Conservation (phyloP, 2,888 invertebrate species). For the Cybosia mesomella region DNA sequence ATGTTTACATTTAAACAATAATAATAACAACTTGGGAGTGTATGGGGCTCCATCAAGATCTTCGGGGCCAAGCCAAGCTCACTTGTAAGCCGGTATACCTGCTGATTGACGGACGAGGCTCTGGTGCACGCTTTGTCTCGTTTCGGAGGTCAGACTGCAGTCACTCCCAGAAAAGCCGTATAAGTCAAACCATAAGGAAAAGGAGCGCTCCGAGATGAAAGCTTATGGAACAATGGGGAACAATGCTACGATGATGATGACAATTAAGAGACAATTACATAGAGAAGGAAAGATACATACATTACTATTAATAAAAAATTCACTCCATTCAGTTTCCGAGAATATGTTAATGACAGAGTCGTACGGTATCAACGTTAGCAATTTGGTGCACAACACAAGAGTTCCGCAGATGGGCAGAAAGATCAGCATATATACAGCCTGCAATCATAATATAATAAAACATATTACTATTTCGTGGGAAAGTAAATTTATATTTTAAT, state of each 20-base stretch:
- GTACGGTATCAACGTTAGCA: constrained; percentile 90
- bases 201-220: too few relatives aligned
- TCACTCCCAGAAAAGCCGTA: too few relatives aligned
- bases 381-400: constrained; percentile 90
- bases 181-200: neutral
- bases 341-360: constrained; percentile 90
- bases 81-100: neutral
- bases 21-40: too few relatives aligned
- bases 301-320: constrained; percentile 94
- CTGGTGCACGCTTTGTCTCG: neutral
- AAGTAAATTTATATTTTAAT: constrained; percentile 27
- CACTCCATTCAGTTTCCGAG: constrained; percentile 93
- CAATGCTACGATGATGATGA: too few relatives aligned
- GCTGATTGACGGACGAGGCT: neutral
- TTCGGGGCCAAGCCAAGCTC: too few relatives aligned
- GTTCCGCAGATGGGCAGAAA: constrained; percentile 92
- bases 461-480: constrained; percentile 33
- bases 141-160: too few relatives aligned
- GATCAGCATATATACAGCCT: constrained; percentile 91
- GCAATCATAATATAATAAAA: constrained; percentile 55
- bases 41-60: too few relatives aligned
- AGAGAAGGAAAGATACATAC: constrained; percentile 75
- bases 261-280: neutral
- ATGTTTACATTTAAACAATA: too few relatives aligned
- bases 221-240: too few relatives aligned